phyloP scores from a whole-genome alignment of 2,797 vertebrate genomes.

The Eupleurogrammus muticus region DNA sequence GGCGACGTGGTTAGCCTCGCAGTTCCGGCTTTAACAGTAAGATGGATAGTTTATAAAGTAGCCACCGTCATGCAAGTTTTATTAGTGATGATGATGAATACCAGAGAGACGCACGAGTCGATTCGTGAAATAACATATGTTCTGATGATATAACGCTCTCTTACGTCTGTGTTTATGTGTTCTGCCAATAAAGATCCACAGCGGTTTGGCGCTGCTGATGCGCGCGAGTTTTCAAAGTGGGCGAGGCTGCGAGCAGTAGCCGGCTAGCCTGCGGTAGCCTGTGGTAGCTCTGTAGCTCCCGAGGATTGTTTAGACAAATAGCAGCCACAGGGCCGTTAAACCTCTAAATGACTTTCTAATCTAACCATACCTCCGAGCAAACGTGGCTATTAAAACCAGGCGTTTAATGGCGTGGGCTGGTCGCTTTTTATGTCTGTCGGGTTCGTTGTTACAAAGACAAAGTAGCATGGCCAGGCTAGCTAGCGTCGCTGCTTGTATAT shows the following conservation, averaged over 20 bases:
- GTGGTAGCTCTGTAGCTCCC: conserved; percentile 18
- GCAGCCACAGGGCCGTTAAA: not conserved
- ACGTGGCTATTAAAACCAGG: accelerated
- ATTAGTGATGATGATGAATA: accelerated
- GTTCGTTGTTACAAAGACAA: conserved; percentile 15
- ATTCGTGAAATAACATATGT: not conserved
- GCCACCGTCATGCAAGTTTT: not conserved
- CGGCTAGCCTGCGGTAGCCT: conserved; percentile 15
- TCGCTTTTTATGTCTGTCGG: not conserved
- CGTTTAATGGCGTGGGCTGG: not conserved
- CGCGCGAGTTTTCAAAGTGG: conserved; percentile 86
- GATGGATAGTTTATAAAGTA: not conserved
- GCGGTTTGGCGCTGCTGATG: conserved; percentile 76
- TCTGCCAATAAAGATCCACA: not conserved
- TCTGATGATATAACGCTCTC: accelerated
- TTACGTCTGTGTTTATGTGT: not conserved
- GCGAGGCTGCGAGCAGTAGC: conserved; percentile 35
- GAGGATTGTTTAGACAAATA: not conserved
- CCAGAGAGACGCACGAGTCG: accelerated
- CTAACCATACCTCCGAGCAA: no score
- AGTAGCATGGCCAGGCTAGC: not conserved
- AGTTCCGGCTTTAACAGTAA: not conserved
- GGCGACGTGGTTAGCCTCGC: conserved; percentile 13
- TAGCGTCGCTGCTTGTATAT: conserved; percentile 18
- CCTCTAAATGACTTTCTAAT: accelerated